These are phyloP conservation scores for Leucania comma DNA, from an alignment of 2,888 invertebrate genomes.

Conservation along the genomic window DNA sequence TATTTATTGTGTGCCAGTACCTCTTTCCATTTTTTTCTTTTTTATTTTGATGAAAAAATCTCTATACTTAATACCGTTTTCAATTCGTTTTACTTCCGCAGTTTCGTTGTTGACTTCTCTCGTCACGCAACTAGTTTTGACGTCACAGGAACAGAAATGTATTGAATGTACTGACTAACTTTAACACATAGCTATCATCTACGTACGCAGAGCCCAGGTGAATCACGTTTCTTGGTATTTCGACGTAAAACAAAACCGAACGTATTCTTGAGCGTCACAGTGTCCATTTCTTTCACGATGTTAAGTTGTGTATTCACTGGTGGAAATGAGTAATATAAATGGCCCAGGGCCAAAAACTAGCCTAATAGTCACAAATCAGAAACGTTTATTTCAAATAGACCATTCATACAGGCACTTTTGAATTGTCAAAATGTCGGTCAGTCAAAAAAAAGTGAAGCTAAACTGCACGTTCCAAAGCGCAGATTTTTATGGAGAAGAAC, in stretches of 20 bases:
- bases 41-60: too few relatives aligned
- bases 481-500: too few relatives aligned
- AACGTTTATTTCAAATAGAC: too few relatives aligned
- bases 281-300: constrained; percentile 44
- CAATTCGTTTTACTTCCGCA: constrained; percentile 2
- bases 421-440: too few relatives aligned
- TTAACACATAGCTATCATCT: constrained; percentile 13
- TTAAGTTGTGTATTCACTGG: constrained; percentile 34
- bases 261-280: constrained; percentile 46
- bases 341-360: not conserved
- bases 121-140: constrained; percentile 19
- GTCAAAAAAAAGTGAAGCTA: too few relatives aligned
- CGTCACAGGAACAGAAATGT: constrained; percentile 9
- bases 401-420: too few relatives aligned
- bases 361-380: not conserved
- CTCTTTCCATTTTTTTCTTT: too few relatives aligned
- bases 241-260: constrained; percentile 52
- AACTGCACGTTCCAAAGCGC: too few relatives aligned
- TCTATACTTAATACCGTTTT: not conserved
- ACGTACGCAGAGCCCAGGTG: constrained; percentile 36
- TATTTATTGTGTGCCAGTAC: too few relatives aligned
- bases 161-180: not conserved
- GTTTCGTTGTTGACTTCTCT: constrained; percentile 10
- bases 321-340: not conserved
- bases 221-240: constrained; percentile 48